Evolutionary conservation across 2,113 vertebrate genomes (phyloP), one percentile per base, ranked within the genome.

Genomic region (Lepus americanus): DNA sequence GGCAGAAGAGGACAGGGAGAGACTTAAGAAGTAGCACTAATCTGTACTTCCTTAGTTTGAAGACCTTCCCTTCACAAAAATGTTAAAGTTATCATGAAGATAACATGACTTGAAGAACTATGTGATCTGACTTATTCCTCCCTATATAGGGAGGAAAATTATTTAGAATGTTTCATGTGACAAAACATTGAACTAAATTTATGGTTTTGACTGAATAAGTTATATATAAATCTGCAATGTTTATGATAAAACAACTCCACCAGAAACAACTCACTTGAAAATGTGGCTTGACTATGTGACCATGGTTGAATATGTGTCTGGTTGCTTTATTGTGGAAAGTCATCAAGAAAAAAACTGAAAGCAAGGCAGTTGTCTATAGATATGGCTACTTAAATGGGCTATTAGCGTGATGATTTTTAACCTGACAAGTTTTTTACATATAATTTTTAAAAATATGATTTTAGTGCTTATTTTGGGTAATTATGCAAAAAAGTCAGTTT

Each of bases 391-490:
- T 80, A 79, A 51, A 66, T 16, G 76, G n/a, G 23, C 14, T 81
- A 0, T 25, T 64, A 85, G 17, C 20, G n/a, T 44, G 27, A 72
- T 29, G 72, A 91, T 55, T 59, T 5, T 59, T 80, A 64, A 6
- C 36, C 0, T 6, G 9, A 27, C 19, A 83, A 53, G 16, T 20
- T 93, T 85, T 93, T 72, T 3, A 55, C 39, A 55, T 22, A 72
- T 20, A 79, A 61, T 39, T 77, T 92, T 64, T 74, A 69, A 83
- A 73, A 76, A 67, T 53, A 72, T 0, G 92, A 63, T 59, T 93
- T 92, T 67, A 86, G 19, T 91, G 7, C 23, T 25, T 25, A 89
- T 73, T 89, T 95, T 93, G 73, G 33, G 29, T 82, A 83, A 87
- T 59, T 33, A 83, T 3, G 33, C 74, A 16, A 92, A 81, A 88